Conservation (phyloP, 2,888 invertebrate genomes). For the Stenichneumon culpator region DNA sequence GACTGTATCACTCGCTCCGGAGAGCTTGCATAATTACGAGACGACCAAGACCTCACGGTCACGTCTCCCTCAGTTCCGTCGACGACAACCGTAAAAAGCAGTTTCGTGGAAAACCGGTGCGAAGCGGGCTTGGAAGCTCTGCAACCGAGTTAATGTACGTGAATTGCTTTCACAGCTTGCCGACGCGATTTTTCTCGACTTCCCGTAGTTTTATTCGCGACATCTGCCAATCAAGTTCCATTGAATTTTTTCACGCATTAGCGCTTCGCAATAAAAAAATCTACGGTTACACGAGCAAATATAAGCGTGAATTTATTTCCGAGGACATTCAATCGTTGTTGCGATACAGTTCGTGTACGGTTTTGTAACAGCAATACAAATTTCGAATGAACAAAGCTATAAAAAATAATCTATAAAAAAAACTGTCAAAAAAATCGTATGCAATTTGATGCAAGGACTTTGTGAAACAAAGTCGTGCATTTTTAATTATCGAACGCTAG, state of each 20-base stretch:
- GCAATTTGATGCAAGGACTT: too few species aligned
- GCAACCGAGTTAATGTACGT: slow-evolving; percentile 4
- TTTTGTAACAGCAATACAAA: not conserved
- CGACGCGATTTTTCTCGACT: not conserved
- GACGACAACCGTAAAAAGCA: slow-evolving; percentile 1
- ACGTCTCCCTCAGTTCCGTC: not conserved
- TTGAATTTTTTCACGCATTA: slow-evolving; percentile 4
- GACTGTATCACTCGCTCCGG: not conserved
- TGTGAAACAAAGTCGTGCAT: too few species aligned
- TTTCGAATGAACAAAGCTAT: not conserved
- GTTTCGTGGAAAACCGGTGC: not conserved
- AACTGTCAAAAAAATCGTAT: too few species aligned
- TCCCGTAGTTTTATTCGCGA: not conserved
- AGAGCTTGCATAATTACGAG: not conserved
- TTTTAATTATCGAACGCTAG: too few species aligned
- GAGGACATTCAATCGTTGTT: not conserved
- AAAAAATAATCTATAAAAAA: too few species aligned
- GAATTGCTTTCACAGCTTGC: slow-evolving; percentile 21
- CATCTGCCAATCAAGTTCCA: slow-evolving; percentile 26
- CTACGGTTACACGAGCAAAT: not conserved
- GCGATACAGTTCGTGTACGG: not conserved
- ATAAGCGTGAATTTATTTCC: not conserved
- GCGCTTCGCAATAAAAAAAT: not conserved
- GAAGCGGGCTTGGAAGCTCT: not conserved
- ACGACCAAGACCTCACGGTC: not conserved